Evolutionary conservation across 2,888 invertebrate species (phyloP), one percentile per base, ranked within the genome.

Genomic region (Asteroscopus sphinx): DNA sequence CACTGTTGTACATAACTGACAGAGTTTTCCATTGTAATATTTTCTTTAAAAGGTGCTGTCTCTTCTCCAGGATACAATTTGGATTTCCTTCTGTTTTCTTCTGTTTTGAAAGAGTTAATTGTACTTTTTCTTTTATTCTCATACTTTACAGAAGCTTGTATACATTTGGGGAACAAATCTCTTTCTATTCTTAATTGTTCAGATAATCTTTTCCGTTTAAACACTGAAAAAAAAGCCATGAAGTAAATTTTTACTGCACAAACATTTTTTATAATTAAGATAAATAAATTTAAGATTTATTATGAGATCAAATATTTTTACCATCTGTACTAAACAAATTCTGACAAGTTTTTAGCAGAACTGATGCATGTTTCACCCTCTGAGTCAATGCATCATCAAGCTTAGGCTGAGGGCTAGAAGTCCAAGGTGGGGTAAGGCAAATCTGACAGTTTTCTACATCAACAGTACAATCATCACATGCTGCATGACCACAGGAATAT

Each of bases 71-170:
- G 82, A 52, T 87, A 82, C 25, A 68, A 58, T 44, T 63, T 70
- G 42, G 60, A 52, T 48, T 44, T 69, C 44, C 44, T 69, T 44
- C 44, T 73, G 44, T 87, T 90, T 81, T 89, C 87, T 76, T 90
- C 90, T 46, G 74, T 73, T 54, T 67, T 66, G 32, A 16, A 44
- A 3, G 61, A 73, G 36, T 16, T 21, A 40, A 67, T 76, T n/a
- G 66, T 64, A 67, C 83, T 86, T 81, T 86, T 93, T 52, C 87
- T 87, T 77, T 89, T 93, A 69, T 94, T 93, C 57, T 56, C 82
- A 78, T 93, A 93, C 69, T 89, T 92, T 16, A 67, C 52, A 40
- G 88, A 87, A 58, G 91, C 93, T 83, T 93, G 92, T 66, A 94
- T 92, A 64, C 91, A 91, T 73, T 88, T 75, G 54, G 93, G 93